These are phyloP conservation scores for Stictocephala bisonia DNA, from an alignment of 2,888 invertebrate genomes.

Conservation along the genomic window DNA sequence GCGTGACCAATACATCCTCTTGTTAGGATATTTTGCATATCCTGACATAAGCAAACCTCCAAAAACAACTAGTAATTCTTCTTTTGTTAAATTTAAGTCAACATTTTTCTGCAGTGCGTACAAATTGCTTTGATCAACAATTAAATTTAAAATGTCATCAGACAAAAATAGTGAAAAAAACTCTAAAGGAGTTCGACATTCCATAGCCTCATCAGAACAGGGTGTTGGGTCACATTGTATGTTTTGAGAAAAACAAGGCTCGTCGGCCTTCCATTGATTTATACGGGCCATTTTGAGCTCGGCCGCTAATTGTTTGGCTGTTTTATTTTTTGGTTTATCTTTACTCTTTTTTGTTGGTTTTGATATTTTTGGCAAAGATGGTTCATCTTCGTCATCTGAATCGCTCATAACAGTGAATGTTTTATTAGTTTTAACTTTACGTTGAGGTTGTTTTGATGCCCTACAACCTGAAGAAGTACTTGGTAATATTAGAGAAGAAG, in stretches of 20 bases:
- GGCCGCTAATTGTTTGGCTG: neutral
- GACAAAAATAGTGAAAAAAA: constrained; percentile 37
- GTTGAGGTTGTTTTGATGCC: too few relatives aligned
- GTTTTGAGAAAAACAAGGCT: constrained; percentile 12
- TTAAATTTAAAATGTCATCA: constrained; percentile 32
- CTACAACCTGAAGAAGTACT: too few relatives aligned
- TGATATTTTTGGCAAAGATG: too few relatives aligned
- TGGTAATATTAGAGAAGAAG: too few relatives aligned
- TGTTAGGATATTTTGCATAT: constrained; percentile 33
- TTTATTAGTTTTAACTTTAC: too few relatives aligned
- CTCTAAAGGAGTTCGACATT: constrained; percentile 32
- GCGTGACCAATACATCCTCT: constrained; percentile 31
- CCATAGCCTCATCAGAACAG: constrained; percentile 39
- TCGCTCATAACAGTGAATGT: too few relatives aligned
- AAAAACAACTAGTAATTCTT: constrained; percentile 23
- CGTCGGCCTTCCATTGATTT: constrained; percentile 25
- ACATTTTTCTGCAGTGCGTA: constrained; percentile 42
- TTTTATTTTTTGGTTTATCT: too few relatives aligned
- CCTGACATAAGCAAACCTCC: constrained; percentile 36
- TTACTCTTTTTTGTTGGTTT: too few relatives aligned
- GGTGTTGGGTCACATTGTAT: constrained; percentile 20
- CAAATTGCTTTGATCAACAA: constrained; percentile 40
- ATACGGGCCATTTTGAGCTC: constrained; percentile 28
- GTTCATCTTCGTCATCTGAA: too few relatives aligned
- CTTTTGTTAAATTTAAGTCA: constrained; percentile 39